Base-by-base conservation (phyloP, 1,140 invertebrate species). In the Luehdorfia chinensis region DNA sequence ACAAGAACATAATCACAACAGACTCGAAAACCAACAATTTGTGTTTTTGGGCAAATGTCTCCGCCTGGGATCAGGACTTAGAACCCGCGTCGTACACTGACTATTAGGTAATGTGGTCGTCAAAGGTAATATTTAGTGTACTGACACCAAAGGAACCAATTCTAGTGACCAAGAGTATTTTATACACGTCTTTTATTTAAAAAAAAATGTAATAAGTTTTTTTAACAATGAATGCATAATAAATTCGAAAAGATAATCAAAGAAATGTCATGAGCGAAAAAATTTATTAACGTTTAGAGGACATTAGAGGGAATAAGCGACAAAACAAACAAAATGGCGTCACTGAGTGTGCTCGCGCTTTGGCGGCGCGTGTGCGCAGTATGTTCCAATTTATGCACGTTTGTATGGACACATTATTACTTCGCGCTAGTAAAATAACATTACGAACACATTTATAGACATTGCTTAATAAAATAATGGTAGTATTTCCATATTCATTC, bases 381-480 rank as follows among this genome's bases (percentile, higher is more conserved):
- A 34, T 48, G 52, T 50, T 55, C 39, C 50, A 48, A 62, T 60
- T 55, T 59, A 55, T 63, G 41, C 43, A 27, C 50, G 15, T 55
- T 56, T 47, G 55, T 60, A 47, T 46, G 59, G 47, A 61, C 53
- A 48, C 59, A 59, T 59, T 57, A 48, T 64, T 53, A 55, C 58
- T 50, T 53, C 31, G 36, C 27, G 48, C 44, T 13, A 37, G 15
- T 58, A 61, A 59, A 61, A 65, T 61, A 65, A 61, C 56, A 61
- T 64, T 59, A 61, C 41, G 37, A 32, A 8, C 16, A 8, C 41
- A 13, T 55, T 54, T 49, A 36, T 51, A 53, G 44, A 34, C 30
- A 27, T 44, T 27, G 44, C 27, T 11, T 16, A 43, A 39, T 36
- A 32, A 43, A 59, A 37, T 56, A 50, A 50, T 49, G 30, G 44